A percentile compares a stretch with the other conserved stretches of the same genome.
Conservation (phyloP, 2,888 invertebrate species). For the Minunthozetes semirufus region DNA sequence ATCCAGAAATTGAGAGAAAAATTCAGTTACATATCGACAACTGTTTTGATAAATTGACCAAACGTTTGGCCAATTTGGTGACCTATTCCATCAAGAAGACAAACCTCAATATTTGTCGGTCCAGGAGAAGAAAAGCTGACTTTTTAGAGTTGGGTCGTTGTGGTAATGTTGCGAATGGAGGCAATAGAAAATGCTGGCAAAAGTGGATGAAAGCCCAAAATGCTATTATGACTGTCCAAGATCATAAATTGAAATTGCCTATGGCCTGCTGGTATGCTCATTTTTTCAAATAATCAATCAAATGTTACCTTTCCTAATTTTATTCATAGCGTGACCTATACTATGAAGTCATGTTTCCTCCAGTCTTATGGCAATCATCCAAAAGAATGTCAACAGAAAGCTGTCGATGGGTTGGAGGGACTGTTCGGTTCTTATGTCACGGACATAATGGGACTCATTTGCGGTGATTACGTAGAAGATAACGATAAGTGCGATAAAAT, state of each 20-base stretch:
- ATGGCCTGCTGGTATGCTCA: not conserved
- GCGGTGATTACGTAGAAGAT: not conserved
- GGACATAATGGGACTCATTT: not conserved
- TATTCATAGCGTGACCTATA: not conserved
- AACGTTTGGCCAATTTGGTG: not conserved
- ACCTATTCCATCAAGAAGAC: not conserved
- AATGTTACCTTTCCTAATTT: not conserved
- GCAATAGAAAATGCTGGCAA: not conserved
- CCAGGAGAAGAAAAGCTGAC: not conserved
- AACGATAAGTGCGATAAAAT: constrained; percentile 18
- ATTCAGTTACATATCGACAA: not conserved
- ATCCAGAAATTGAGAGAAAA: too few species aligned
- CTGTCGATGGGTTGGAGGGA: not conserved
- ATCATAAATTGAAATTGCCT: not conserved
- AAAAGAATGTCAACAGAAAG: not conserved
- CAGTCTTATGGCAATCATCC: not conserved
- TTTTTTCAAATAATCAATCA: not conserved
- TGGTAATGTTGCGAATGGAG: not conserved
- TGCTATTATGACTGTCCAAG: not conserved
- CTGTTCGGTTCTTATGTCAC: not conserved
- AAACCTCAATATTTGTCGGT: not conserved
- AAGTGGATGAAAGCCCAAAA: not conserved
- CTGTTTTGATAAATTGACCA: not conserved
- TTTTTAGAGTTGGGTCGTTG: not conserved
- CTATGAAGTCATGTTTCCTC: not conserved